Evolutionary conservation across 2,113 vertebrate species (phyloP), one percentile per base, ranked within the genome.

Genomic region (Erythrocercus mccallii): DNA sequence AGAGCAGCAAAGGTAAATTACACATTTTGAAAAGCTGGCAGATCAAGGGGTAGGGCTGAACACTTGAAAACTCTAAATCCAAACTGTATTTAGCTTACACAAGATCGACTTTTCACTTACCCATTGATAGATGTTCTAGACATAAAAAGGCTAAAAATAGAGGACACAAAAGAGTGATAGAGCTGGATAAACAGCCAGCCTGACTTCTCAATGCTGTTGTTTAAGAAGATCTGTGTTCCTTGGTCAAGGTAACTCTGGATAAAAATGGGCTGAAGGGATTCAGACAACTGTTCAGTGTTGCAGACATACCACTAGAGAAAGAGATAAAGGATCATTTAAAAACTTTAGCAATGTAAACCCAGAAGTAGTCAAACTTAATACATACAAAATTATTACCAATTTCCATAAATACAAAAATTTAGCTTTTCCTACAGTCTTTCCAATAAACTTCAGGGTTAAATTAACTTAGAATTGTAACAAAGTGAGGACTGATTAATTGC

Each of bases 121-220:
- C 99, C 99, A 54, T 99, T 99, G 90, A 99, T 99, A 79, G 99
- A 99, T 64, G 99, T 99, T 94, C 99, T 99, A 42, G 99, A 99
- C 97, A 99, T 98, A 95, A 99, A 95, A 33, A 99, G 98, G 95
- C 99, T 98, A 94, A 99, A 99, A 95, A 99, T 97, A 18, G 98
- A 99, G 30, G 99, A 99, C 81, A 99, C 97, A 11, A 99, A 98
- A 40, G 99, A 99, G 91, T 99, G 99, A 84, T 99, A 99, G 42
- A 99, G 98, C 85, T 99, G 99, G 37, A 99, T 99, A 88, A 99
- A 99, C n/a, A 99, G 88, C 99, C 99, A 99, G 97, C 98, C 97
- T 7, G 99, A 99, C 96, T 99, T 99, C 97, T 99, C 99, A 85
- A 98, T 98, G 88, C 99, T 99, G 92, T 95, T 98, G 96, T 98